Conservation (phyloP, 1,140 invertebrate genomes). For the Hyles euphorbiae region DNA sequence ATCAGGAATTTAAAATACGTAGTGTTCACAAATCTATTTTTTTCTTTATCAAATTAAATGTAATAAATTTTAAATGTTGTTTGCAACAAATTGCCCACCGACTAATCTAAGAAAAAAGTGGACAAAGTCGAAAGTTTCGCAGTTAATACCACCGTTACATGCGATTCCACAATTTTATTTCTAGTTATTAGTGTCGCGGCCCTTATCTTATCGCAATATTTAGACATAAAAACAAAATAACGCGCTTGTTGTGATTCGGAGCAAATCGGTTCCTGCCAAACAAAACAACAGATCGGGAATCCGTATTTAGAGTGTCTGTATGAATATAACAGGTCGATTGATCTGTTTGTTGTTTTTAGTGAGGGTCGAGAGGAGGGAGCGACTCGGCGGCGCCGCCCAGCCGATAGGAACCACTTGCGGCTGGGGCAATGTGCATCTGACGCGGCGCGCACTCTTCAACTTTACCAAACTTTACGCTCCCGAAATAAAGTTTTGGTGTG, state of each 20-base stretch:
- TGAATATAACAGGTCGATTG: conserved; percentile 61
- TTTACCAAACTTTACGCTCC: conserved; percentile 65
- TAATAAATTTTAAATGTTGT: no score
- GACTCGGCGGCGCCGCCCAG: conserved; percentile 65
- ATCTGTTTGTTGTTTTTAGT: conserved; percentile 74
- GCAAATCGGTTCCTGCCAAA: conserved; percentile 31
- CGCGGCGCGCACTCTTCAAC: conserved; percentile 60
- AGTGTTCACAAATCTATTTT: no score
- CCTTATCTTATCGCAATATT: conserved; percentile 65
- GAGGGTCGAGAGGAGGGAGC: conserved; percentile 59
- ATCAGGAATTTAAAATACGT: no score
- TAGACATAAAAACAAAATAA: conserved; percentile 58
- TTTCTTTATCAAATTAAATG: no score
- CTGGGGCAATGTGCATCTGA: conserved; percentile 65
- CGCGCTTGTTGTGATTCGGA: conserved; percentile 41
- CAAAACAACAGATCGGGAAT: conserved; percentile 38
- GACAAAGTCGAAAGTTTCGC: conserved; percentile 56
- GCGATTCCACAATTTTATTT: conserved; percentile 72
- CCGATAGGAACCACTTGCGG: conserved; percentile 65
- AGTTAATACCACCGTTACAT: conserved; percentile 68
- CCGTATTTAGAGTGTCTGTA: conserved; percentile 49
- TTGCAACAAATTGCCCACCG: conserved; percentile 32
- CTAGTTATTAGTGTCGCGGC: conserved; percentile 54
- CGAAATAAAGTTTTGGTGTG: conserved; percentile 67
- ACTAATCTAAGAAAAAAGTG: conserved; percentile 53